Evolutionary conservation across 2,113 vertebrate genomes (phyloP).

Genomic region (Rhinolophus sinicus): DNA sequence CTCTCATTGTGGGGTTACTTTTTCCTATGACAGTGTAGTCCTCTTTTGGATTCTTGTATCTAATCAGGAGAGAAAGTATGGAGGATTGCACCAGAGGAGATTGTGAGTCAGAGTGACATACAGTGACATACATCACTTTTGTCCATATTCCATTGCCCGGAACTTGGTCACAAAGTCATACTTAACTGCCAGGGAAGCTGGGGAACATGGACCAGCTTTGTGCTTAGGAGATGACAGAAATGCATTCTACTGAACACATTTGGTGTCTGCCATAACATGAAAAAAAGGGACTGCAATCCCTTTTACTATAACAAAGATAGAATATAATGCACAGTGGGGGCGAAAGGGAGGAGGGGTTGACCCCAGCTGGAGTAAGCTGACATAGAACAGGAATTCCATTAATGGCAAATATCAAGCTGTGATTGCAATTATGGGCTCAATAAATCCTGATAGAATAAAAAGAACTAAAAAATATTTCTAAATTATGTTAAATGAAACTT

Average conservation of each 20-base stretch:
- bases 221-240: neutral
- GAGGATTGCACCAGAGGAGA: neutral
- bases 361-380: neutral
- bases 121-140: neutral
- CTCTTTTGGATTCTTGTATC: neutral
- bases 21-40: neutral
- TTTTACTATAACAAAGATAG: neutral
- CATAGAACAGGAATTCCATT: neutral
- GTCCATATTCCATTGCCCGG: neutral
- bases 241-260: neutral
- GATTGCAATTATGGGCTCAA: neutral
- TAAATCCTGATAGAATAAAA: neutral
- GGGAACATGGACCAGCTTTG: neutral
- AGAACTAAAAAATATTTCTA: neutral
- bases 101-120: neutral
- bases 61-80: neutral
- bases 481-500: conserved; percentile 1
- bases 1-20: neutral
- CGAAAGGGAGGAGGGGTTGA: neutral
- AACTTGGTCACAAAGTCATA: neutral
- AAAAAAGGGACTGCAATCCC: neutral
- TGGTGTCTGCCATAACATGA: neutral
- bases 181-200: neutral
- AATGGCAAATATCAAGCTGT: neutral
- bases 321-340: neutral